Evolutionary conservation across 2,113 vertebrate species (phyloP).

Genomic region (Noturus placidus): DNA sequence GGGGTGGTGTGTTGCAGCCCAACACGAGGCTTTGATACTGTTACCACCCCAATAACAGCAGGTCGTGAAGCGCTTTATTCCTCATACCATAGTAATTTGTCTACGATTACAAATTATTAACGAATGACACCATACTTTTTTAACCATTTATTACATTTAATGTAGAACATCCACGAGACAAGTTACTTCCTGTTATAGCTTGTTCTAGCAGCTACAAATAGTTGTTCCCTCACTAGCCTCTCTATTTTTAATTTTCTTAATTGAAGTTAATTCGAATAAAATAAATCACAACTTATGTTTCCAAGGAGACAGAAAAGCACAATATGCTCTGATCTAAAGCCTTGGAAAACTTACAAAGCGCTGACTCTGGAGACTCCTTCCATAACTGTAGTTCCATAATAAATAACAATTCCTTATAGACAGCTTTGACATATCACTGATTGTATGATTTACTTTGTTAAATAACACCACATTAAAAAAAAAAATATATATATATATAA

Average conservation of each 20-base stretch:
- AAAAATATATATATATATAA: too few relatives aligned
- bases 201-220: too few relatives aligned
- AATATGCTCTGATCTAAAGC: neutral
- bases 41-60: neutral
- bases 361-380: neutral
- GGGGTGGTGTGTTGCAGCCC: neutral
- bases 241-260: too few relatives aligned
- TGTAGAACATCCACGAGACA: neutral
- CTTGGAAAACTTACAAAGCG: neutral
- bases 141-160: neutral
- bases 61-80: neutral
- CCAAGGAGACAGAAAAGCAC: neutral
- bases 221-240: too few relatives aligned
- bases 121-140: neutral
- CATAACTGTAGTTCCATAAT: neutral
- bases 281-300: too few relatives aligned
- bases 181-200: too few relatives aligned
- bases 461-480: neutral
- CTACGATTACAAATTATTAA: neutral
- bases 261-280: too few relatives aligned
- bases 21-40: neutral
- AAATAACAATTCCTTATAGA: neutral
- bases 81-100: neutral
- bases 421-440: too few relatives aligned
- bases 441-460: neutral